These are phyloP conservation scores for Daktulosphaira vitifoliae DNA, from an alignment of 1,140 invertebrate genomes.

Conservation along the genomic window DNA sequence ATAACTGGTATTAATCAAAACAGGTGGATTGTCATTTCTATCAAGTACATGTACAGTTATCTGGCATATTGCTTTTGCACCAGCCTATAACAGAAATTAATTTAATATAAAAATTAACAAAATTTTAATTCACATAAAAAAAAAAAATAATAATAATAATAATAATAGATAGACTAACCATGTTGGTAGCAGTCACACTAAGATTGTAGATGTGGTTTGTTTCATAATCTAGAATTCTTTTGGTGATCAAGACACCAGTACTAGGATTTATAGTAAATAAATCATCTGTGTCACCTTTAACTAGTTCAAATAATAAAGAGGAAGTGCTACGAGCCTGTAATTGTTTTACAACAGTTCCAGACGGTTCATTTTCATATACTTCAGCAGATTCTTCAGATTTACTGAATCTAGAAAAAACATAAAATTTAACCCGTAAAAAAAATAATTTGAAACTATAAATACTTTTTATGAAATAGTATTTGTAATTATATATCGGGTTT, in stretches of 20 bases:
- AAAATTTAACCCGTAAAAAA: not conserved
- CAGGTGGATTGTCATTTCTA: constrained; percentile 78
- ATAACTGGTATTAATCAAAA: constrained; percentile 60
- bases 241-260: constrained; percentile 68
- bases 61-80: constrained; percentile 55
- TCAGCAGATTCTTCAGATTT: constrained; percentile 60
- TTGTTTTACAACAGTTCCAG: constrained; percentile 66
- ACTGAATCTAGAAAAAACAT: constrained; percentile 48
- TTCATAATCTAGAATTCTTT: constrained; percentile 71
- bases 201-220: constrained; percentile 67
- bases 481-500: not conserved
- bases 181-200: constrained; percentile 73
- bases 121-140: not conserved
- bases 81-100: constrained; percentile 48
- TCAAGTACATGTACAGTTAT: constrained; percentile 69
- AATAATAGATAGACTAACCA: constrained; percentile 51
- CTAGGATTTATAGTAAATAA: constrained; percentile 75
- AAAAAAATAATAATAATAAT: constrained; percentile 8
- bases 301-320: constrained; percentile 71
- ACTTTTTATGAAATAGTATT: no score
- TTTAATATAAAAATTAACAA: not conserved
- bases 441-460: not conserved
- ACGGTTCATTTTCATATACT: constrained; percentile 72
- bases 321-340: constrained; percentile 69
- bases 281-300: constrained; percentile 62